Evolutionary conservation across 2,113 vertebrate genomes (phyloP).

Genomic region (Zosterops lateralis): DNA sequence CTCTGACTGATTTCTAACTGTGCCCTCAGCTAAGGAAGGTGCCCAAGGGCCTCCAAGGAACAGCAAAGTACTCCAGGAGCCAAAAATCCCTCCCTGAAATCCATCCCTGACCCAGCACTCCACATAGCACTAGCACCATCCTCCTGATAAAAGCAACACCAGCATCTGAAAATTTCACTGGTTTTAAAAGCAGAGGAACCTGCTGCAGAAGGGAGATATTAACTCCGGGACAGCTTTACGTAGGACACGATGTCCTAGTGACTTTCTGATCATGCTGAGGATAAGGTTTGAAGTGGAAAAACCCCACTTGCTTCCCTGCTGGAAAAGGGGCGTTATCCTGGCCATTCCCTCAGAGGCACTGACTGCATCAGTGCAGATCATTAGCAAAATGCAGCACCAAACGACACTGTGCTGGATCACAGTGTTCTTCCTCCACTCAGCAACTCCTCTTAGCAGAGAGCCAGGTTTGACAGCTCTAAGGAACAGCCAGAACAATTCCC

Average conservation of each 20-base stretch:
- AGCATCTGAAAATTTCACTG: not conserved
- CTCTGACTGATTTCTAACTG: not conserved
- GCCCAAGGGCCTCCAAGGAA: not conserved
- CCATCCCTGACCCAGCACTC: not conserved
- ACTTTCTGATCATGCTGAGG: not conserved
- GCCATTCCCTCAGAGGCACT: not conserved
- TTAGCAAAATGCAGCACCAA: not conserved
- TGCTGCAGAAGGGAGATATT: not conserved
- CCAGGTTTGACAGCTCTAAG: not conserved
- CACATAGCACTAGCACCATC: not conserved
- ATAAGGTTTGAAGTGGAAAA: not conserved
- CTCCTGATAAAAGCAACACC: not conserved
- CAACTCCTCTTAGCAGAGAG: not conserved
- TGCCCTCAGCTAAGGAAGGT: not conserved
- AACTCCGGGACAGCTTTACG: not conserved
- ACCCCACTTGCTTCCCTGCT: accelerated
- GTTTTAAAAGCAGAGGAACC: not conserved
- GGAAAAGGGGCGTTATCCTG: not conserved
- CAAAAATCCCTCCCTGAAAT: not conserved
- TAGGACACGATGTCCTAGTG: not conserved
- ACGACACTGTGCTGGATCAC: not conserved
- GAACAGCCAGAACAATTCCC: not conserved
- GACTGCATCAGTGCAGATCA: not conserved
- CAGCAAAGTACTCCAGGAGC: not conserved
- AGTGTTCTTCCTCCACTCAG: not conserved